These are phyloP conservation scores for Erannis defoliaria DNA, from an alignment of 2,888 invertebrate species.

Conservation along the genomic window DNA sequence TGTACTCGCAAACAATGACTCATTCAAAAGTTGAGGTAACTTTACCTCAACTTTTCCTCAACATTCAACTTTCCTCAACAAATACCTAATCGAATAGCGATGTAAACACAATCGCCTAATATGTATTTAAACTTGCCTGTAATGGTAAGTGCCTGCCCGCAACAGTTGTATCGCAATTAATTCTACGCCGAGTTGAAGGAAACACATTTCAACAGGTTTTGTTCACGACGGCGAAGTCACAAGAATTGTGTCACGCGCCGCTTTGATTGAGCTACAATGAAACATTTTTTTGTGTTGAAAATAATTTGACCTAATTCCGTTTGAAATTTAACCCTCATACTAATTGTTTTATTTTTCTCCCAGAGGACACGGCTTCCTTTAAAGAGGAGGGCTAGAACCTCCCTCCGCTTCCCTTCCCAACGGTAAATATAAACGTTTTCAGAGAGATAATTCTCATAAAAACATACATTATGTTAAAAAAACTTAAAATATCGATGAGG, in stretches of 20 bases:
- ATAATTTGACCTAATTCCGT: constrained; percentile 21
- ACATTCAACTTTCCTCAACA: too few species aligned
- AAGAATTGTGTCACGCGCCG: not conserved
- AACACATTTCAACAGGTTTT: not conserved
- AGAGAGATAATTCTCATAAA: not conserved
- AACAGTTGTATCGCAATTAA: not conserved
- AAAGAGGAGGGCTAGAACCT: not conserved
- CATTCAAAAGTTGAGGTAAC: too few species aligned
- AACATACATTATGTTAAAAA: too few species aligned
- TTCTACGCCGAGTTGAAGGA: not conserved
- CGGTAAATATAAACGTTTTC: not conserved
- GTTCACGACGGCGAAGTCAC: not conserved
- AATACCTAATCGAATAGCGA: too few species aligned
- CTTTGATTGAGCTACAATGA: constrained; percentile 5
- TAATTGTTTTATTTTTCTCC: constrained; percentile 26
- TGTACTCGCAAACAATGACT: too few species aligned
- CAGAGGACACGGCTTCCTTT: constrained; percentile 7
- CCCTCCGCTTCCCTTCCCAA: not conserved
- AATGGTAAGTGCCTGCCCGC: not conserved
- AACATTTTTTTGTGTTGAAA: constrained; percentile 2
- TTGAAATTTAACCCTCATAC: constrained; percentile 24
- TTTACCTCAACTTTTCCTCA: too few species aligned
- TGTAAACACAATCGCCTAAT: not conserved
- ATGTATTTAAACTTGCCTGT: too few species aligned
- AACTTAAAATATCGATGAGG: too few species aligned